Conservation (phyloP, 2,888 invertebrate genomes). For the Mechanitis mazaeus region DNA sequence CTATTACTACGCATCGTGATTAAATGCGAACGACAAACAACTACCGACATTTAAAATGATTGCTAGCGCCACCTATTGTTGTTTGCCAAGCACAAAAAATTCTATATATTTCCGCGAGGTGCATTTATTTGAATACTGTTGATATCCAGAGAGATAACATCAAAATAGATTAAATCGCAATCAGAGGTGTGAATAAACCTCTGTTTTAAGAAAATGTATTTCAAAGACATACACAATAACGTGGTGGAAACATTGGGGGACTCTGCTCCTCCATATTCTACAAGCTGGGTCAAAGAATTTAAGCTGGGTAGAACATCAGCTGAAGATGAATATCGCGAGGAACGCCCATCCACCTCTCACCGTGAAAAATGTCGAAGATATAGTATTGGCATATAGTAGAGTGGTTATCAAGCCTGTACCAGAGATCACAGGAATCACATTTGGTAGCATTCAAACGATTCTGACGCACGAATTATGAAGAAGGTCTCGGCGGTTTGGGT, state of each 20-base stretch:
- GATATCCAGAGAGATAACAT: background rate
- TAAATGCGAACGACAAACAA: too few relatives aligned
- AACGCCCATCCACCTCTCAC: slow-evolving; percentile 23
- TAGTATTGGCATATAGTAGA: slow-evolving; percentile 27
- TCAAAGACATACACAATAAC: background rate
- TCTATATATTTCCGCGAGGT: too few relatives aligned
- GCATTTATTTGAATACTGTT: background rate
- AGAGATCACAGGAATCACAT: slow-evolving; percentile 29
- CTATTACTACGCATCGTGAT: too few relatives aligned
- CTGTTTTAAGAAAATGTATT: background rate
- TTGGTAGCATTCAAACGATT: slow-evolving; percentile 28
- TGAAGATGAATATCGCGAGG: background rate
- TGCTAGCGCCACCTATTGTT: too few relatives aligned
- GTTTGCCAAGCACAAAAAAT: too few relatives aligned
- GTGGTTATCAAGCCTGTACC: slow-evolving; percentile 26
- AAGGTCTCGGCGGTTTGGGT: too few relatives aligned
- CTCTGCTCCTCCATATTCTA: slow-evolving; percentile 23
- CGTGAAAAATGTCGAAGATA: slow-evolving; percentile 27
- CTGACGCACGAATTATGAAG: slow-evolving; percentile 19
- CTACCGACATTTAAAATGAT: too few relatives aligned
- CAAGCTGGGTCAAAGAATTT: slow-evolving; percentile 18
- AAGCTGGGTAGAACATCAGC: slow-evolving; percentile 2
- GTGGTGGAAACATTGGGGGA: background rate
- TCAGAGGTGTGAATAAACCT: background rate
- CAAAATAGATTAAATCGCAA: background rate